These are phyloP conservation scores for Hermodice carunculata DNA, from an alignment of 2,888 invertebrate species.

Conservation along the genomic window DNA sequence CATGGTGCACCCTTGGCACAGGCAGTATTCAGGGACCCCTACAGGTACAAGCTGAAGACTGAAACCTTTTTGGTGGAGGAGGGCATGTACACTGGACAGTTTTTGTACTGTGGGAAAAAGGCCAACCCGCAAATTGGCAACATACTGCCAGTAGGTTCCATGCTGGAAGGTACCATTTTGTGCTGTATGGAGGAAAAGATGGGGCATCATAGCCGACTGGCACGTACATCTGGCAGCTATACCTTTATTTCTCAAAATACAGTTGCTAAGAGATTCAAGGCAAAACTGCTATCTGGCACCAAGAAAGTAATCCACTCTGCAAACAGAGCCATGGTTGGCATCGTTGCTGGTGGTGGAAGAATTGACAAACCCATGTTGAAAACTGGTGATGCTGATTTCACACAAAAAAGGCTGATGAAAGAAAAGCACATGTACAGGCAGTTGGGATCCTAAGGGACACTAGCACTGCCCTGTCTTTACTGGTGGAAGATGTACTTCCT, in stretches of 20 bases:
- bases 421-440: no score
- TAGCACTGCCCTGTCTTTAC: no score
- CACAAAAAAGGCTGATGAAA: no score
- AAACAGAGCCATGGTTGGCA: slow-evolving; percentile 99
- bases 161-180: slow-evolving; percentile 99
- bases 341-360: slow-evolving; percentile 99
- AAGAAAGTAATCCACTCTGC: slow-evolving; percentile 99
- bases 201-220: slow-evolving; percentile 97
- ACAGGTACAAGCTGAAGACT: slow-evolving; percentile 96
- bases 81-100: slow-evolving; percentile 99
- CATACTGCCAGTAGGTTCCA: slow-evolving; percentile 96
- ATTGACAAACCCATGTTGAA: slow-evolving; percentile 98
- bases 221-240: slow-evolving; percentile 96
- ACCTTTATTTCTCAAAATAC: slow-evolving; percentile 99
- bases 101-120: slow-evolving; percentile 98
- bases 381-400: slow-evolving; percentile 99
- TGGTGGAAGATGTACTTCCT: no score
- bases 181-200: slow-evolving; percentile 99
- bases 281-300: slow-evolving; percentile 98
- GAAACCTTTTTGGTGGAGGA: slow-evolving; percentile 98
- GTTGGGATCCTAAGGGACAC: no score
- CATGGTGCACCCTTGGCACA: slow-evolving; percentile 98
- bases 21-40: slow-evolving; percentile 98
- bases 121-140: slow-evolving; percentile 87
- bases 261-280: slow-evolving; percentile 94